phyloP scores from a whole-genome alignment of 2,113 vertebrate species.

The Grantiella picta region DNA sequence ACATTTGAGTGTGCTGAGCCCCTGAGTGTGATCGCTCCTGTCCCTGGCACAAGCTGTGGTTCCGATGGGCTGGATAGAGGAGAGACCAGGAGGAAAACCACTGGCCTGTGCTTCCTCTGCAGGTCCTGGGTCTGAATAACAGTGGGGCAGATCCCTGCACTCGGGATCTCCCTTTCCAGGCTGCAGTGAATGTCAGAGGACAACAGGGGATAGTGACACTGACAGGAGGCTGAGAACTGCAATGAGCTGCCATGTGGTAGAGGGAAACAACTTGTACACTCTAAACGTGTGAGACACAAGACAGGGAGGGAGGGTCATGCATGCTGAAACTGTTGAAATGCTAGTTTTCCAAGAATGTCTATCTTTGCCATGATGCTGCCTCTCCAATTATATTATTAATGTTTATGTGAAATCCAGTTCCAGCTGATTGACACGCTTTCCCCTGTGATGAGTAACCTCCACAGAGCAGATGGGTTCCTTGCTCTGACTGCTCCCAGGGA shows the following conservation, averaged over 20 bases:
- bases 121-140: background rate
- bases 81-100: background rate
- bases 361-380: background rate
- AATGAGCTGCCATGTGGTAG: background rate
- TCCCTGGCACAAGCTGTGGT: background rate
- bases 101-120: background rate
- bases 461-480: background rate
- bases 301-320: background rate
- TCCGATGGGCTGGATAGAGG: background rate
- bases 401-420: background rate
- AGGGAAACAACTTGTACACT: background rate
- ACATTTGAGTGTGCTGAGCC: background rate
- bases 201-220: background rate
- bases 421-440: background rate
- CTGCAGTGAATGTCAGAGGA: background rate
- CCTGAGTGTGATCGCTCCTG: accelerated
- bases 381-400: background rate
- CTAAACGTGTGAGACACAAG: background rate
- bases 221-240: background rate
- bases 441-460: background rate
- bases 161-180: background rate
- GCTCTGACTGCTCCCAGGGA: background rate
- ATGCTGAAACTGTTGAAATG: background rate
- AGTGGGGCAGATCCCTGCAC: background rate
- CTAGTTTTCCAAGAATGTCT: background rate